Evolutionary conservation across 2,888 invertebrate species (phyloP), one percentile per base, ranked within the genome.

Genomic region (Drosophila antonietae): DNA sequence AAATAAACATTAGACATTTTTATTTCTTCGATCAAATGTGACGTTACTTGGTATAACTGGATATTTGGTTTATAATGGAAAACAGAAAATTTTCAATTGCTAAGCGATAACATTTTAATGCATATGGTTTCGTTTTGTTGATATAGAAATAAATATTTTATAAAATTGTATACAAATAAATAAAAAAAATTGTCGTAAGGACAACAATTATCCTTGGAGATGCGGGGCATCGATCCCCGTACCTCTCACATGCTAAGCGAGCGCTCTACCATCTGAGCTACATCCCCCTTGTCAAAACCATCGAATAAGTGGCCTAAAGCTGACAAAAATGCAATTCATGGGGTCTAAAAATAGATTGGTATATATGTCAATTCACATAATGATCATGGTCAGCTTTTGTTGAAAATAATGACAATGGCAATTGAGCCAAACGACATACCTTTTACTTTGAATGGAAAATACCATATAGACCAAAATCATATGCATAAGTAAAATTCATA

Each of bases 181-280:
- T 6, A 6, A 28, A 28, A 28, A 28, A 1, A 28, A 6, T 28
- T 28, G 28, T 28, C 28, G 6, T 28, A 28, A 0, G 3, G 28
- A 28, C 35, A 10, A 35, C 1, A 37, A 37, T 14, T 3, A 14
- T 35, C 58, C 69, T 64, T 64, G 92, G 92, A 92, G 92, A 92
- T 92, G 92, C 92, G 90, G 92, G 92, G 92, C 87, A 92, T 92
- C 87, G 92, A 92, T 92, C 92, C 92, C 92, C 92, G 92, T 92
- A 92, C 92, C 92, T 93, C 92, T 92, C 92, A 91, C 92, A 92
- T 92, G 92, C 92, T 92, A 92, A 92, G 92, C 92, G 92, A 92
- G 92, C 92, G 92, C 92, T 92, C 92, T 92, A 92, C 92, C 92
- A 92, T 92, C 92, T 92, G 92, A 92, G 92, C 92, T 92, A 88